Evolutionary conservation across 2,797 vertebrate genomes (phyloP).

Genomic region (Gorsachius magnificus): DNA sequence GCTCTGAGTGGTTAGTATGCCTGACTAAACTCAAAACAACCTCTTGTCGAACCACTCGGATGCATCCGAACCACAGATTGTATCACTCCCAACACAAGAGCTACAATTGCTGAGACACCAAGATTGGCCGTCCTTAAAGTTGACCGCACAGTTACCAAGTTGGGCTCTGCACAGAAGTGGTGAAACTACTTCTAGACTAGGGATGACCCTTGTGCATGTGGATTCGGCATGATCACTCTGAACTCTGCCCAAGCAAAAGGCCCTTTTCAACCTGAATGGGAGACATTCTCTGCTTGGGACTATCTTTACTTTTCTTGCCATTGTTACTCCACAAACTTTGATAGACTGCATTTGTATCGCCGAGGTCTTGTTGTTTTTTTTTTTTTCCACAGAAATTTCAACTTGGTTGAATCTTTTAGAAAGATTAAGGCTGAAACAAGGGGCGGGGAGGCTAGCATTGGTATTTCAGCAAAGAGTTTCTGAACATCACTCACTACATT

Average conservation of each 20-base stretch:
- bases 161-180: neutral
- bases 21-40: neutral
- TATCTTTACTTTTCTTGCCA: neutral
- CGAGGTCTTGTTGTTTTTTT: neutral
- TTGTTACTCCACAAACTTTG: neutral
- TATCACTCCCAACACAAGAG: neutral
- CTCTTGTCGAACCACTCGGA: accelerated
- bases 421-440: neutral
- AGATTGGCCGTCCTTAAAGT: neutral
- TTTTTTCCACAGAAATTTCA: neutral
- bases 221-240: accelerated
- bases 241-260: accelerated
- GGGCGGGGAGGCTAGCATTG: neutral
- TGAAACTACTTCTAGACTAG: neutral
- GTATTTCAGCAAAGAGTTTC: neutral
- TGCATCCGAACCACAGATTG: neutral
- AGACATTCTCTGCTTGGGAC: neutral
- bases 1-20: neutral
- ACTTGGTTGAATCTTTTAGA: neutral
- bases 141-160: neutral
- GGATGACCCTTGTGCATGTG: neutral
- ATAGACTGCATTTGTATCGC: neutral
- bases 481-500: neutral
- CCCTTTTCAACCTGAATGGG: neutral
- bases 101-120: neutral